Evolutionary conservation across 1,140 invertebrate species (phyloP).

Genomic region (Micrasema longulum): DNA sequence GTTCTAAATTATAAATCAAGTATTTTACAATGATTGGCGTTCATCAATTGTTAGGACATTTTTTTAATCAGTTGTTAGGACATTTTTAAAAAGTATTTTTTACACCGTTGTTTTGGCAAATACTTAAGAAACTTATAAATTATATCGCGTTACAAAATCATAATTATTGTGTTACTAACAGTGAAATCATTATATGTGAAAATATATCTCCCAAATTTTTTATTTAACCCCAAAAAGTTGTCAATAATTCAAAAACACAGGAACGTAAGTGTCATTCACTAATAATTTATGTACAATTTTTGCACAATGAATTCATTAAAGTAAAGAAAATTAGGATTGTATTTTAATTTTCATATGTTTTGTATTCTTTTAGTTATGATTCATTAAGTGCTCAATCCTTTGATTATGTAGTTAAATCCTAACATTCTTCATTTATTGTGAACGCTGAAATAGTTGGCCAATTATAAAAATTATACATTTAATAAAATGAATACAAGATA

Average conservation of each 20-base stretch:
- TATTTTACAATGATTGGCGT: constrained; percentile 11
- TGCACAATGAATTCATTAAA: background rate
- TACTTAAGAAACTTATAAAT: constrained; percentile 15
- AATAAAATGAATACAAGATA: too few species aligned
- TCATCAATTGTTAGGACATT: constrained; percentile 29
- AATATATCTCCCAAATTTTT: background rate
- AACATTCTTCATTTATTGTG: too few species aligned
- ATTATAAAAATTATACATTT: too few species aligned
- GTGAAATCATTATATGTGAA: too few species aligned
- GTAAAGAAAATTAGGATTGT: background rate
- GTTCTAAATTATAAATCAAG: background rate
- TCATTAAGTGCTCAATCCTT: background rate
- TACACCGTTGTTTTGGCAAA: constrained; percentile 27
- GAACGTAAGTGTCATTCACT: constrained; percentile 17
- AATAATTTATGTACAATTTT: background rate
- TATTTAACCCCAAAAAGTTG: background rate
- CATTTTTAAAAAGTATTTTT: constrained; percentile 33
- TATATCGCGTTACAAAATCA: constrained; percentile 24
- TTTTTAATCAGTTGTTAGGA: constrained; percentile 27
- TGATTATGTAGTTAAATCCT: too few species aligned
- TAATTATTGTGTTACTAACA: background rate
- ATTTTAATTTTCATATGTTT: background rate
- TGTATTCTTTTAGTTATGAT: too few species aligned
- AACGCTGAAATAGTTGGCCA: too few species aligned
- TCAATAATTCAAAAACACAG: background rate